Base-by-base conservation (phyloP, 2,888 invertebrate genomes). In the Lithophane semibrunnea region DNA sequence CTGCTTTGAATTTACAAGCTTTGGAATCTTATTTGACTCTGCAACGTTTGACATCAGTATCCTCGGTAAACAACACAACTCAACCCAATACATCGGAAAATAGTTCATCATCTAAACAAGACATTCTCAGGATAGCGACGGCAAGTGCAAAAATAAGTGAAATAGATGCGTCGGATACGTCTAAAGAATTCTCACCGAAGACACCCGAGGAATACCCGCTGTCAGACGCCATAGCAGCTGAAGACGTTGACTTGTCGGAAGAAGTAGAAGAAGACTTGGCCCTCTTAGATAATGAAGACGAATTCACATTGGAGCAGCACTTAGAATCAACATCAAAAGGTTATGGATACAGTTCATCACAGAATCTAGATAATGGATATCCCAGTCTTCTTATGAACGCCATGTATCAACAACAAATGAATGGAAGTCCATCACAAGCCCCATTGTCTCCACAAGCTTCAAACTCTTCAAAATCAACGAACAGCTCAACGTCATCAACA, bases 1-100 rank as follows among this genome's bases (percentile, higher is more conserved):
- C 98, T 58, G 98, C 98, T 0, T 96, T 99, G 37, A 98, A 98
- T 93, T 97, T 98, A 56, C 98, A 98, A 95, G 98, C 98, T 49
- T 95, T 98, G 81, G 98, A 98, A 97, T 98, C 98, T 65, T 98
- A 98, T 96, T 97, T 98, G 93, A 98, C 98, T 69, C 95, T 98
- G 83, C 98, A 98, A 95, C 97, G 98, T 86, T 97, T 98, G 73
- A 98, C 98, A 69, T 97, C 97, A 44, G 97, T 97, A 72, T 97
- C 97, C n/a, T 96, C 97, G n/a, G 96, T 97, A 71, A 95, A 93
- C 82, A 94, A 90, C 81, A 90, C 95, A 85, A 92, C 88, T 80
- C 93, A 92, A 92, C 89, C 94, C 52, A 95, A 92, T 80, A 84
- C 92, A 66, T 88, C 93, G 63, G 96, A 95, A 79, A 94, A 83